Evolutionary conservation across 1,140 invertebrate genomes (phyloP), one percentile per base, ranked within the genome.

Genomic region (Caligus rogercresseyi): DNA sequence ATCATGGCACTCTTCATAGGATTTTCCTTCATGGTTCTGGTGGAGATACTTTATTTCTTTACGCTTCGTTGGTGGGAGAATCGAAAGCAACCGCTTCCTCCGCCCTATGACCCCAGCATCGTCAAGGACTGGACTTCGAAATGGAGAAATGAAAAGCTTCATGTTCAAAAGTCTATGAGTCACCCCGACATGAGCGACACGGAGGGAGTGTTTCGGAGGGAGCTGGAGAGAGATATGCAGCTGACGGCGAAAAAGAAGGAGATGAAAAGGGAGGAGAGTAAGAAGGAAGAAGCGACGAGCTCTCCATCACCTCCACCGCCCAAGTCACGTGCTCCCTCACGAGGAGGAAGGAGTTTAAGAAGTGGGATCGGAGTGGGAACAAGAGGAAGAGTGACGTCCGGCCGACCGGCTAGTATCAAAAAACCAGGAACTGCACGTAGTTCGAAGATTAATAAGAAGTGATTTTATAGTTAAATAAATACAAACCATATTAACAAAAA

Each of bases 1-100:
- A 31, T 60, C 57, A 25, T 60, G 26, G 3, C 57, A 21, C 14
- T 60, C 16, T 60, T 60, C 57, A 26, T 18, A 31, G 57, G 57
- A 51, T 60, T 60, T 18, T 24, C 20, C 26, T 2, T 60, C n/a
- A 25, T 60, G 16, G 24, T 31, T 25, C 25, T 60, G 3, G 15
- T 60, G n/a, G 57, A 60, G 43, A 25, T 25, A 13, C 16, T 60
- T 1, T 60, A 60, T 31, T 60, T 60, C 26, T 31, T 26, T 43
- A 60, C 57, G 3, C 7, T 60, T 11, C 23, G 57, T 3, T 60
- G 57, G 57, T 60, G 26, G 54, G 11, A 3, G 19, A 56, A 56
- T 7, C 7, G 31, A n/a, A 43, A n/a, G 31, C n/a, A n/a, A n/a
- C 31, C 31, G 7, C 31, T 43, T 43, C 31, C 31, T 7, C 7